Conservation (phyloP, 2,888 invertebrate genomes). For the Amphipyra tragopoginis region DNA sequence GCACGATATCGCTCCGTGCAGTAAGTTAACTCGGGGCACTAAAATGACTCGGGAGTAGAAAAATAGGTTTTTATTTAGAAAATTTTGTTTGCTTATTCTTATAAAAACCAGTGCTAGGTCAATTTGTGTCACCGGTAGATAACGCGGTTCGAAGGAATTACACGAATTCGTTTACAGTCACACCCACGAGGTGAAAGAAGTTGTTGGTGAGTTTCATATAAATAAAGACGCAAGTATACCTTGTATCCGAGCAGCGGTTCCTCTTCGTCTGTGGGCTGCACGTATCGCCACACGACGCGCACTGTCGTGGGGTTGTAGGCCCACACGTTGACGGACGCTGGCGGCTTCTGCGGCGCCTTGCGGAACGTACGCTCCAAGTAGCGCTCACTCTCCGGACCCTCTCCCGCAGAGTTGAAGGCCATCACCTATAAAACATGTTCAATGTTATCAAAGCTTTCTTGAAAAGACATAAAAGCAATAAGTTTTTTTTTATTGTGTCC, state of each 20-base stretch:
- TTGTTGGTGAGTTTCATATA: too few relatives aligned
- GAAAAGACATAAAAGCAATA: not conserved
- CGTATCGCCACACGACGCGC: slow-evolving; percentile 97
- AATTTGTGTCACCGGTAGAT: too few relatives aligned
- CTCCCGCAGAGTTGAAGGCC: slow-evolving; percentile 98
- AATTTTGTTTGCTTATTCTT: too few relatives aligned
- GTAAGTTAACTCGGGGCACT: too few relatives aligned
- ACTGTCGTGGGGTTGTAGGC: slow-evolving; percentile 96
- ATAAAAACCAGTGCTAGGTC: too few relatives aligned
- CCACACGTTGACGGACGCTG: slow-evolving; percentile 96
- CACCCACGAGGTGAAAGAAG: too few relatives aligned
- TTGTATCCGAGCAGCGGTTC: slow-evolving; percentile 98
- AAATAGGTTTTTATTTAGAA: too few relatives aligned
- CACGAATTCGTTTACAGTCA: too few relatives aligned
- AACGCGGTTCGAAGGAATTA: too few relatives aligned
- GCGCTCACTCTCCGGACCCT: slow-evolving; percentile 98
- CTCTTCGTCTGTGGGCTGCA: slow-evolving; percentile 96
- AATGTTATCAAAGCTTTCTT: not conserved
- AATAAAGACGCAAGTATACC: slow-evolving; percentile 80
- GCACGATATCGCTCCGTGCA: too few relatives aligned
- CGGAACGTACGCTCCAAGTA: slow-evolving; percentile 96
- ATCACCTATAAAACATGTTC: slow-evolving; percentile 89
- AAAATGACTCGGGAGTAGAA: too few relatives aligned
- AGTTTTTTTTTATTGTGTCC: too few relatives aligned
- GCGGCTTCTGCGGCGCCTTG: slow-evolving; percentile 98